Conservation (phyloP, 2,797 vertebrate genomes). For the Mycteria americana region DNA sequence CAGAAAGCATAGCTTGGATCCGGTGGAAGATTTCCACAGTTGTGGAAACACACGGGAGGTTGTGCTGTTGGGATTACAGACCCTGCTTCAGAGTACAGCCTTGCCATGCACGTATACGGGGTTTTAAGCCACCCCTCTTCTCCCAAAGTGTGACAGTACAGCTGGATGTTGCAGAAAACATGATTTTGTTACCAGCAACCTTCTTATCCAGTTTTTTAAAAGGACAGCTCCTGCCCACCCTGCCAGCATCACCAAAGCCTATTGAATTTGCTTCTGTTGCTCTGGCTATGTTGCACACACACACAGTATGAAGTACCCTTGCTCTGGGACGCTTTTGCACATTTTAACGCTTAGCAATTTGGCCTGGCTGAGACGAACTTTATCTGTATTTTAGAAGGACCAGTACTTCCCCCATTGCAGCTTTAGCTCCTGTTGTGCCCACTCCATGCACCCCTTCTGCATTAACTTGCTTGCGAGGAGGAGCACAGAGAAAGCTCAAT, state of each 20-base stretch:
- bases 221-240: not conserved
- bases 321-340: not conserved
- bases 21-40: not conserved
- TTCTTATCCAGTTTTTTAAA: not conserved
- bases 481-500: slow-evolving; percentile 1
- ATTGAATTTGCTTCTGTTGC: not conserved
- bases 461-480: not conserved
- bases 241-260: not conserved
- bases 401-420: not conserved
- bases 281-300: not conserved
- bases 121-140: not conserved
- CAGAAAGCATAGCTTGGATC: not conserved
- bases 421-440: not conserved
- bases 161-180: not conserved
- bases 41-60: not conserved
- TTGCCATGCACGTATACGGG: not conserved
- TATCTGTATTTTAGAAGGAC: not conserved
- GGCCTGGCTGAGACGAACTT: not conserved
- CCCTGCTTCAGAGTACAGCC: not conserved
- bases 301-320: not conserved
- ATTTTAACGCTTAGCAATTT: not conserved
- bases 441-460: not conserved
- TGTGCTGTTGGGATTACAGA: not conserved
- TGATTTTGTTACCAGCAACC: not conserved
- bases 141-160: not conserved